Percentiles rank a stretch among this genome's conserved stretches.
These are phyloP conservation scores for Pampusana beccarii DNA, from an alignment of 2,113 vertebrate genomes.

Conservation along the genomic window DNA sequence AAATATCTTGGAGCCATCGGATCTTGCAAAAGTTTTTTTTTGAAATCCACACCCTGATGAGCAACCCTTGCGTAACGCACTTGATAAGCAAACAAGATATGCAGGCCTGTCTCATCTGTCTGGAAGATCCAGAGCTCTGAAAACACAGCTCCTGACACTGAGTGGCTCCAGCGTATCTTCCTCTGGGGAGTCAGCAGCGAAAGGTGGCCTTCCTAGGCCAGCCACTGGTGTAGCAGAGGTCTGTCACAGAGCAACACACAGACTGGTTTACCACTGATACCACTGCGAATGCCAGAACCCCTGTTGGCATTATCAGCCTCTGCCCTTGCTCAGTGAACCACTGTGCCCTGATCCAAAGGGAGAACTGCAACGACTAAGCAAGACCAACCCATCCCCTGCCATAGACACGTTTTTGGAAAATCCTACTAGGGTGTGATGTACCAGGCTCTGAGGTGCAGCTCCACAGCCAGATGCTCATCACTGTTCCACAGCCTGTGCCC, in stretches of 20 bases:
- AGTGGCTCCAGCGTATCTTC: not conserved
- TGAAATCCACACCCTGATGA: not conserved
- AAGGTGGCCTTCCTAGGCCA: not conserved
- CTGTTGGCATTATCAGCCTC: accelerated
- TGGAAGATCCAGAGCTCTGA: not conserved
- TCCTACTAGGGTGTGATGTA: accelerated
- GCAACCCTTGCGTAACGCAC: not conserved
- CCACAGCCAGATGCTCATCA: not conserved
- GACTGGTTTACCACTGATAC: not conserved
- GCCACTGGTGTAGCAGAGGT: not conserved
- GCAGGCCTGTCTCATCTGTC: not conserved
- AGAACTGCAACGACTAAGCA: not conserved
- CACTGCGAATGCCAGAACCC: not conserved
- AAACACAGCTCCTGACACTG: not conserved
- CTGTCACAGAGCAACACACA: not conserved
- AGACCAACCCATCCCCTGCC: not conserved
- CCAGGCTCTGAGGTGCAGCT: accelerated
- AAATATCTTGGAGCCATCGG: not conserved
- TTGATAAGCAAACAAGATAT: not conserved
- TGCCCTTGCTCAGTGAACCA: not conserved
- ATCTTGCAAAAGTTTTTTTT: not conserved
- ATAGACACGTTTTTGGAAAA: not conserved
- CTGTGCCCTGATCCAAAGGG: not conserved
- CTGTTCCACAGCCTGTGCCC: not conserved
- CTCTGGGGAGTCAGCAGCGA: not conserved